A percentile compares a stretch with the other conserved stretches of the same genome.
Evolutionary conservation across 2,113 vertebrate species (phyloP).

Genomic region (Mionectes macconnelli): DNA sequence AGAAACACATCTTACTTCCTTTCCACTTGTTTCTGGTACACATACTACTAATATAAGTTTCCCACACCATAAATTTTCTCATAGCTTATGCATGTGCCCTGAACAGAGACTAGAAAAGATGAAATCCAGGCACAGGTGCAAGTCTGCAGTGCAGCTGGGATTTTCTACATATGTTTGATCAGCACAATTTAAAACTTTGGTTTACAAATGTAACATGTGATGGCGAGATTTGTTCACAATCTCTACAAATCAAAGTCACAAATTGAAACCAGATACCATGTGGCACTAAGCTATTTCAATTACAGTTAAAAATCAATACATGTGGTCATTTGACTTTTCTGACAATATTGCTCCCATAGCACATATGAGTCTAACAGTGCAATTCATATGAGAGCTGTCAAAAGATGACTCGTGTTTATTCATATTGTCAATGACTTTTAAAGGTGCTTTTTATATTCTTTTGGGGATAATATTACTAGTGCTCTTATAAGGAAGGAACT

Average conservation of each 20-base stretch:
- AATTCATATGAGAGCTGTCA: neutral
- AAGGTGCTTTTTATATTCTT: neutral
- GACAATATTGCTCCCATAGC: neutral
- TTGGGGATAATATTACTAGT: neutral
- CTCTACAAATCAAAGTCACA: conserved; percentile 52
- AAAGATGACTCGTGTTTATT: neutral
- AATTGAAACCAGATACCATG: conserved; percentile 41
- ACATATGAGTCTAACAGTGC: neutral
- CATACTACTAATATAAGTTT: neutral
- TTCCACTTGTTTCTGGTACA: neutral
- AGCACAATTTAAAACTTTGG: conserved; percentile 34
- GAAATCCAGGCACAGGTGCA: conserved; percentile 44
- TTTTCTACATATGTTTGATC: conserved; percentile 17
- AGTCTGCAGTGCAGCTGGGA: conserved; percentile 30
- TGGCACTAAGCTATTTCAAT: conserved; percentile 4
- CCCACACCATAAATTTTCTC: conserved; percentile 3
- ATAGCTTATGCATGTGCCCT: neutral
- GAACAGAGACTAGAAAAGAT: neutral
- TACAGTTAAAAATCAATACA: conserved; percentile 33
- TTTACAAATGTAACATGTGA: conserved; percentile 51
- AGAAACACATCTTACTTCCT: neutral
- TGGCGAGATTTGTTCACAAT: conserved; percentile 53
- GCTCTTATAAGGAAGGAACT: neutral
- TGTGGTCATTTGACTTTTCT: neutral
- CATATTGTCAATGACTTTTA: neutral